Evolutionary conservation across 2,888 invertebrate genomes (phyloP).

Genomic region (Papilio elwesi): DNA sequence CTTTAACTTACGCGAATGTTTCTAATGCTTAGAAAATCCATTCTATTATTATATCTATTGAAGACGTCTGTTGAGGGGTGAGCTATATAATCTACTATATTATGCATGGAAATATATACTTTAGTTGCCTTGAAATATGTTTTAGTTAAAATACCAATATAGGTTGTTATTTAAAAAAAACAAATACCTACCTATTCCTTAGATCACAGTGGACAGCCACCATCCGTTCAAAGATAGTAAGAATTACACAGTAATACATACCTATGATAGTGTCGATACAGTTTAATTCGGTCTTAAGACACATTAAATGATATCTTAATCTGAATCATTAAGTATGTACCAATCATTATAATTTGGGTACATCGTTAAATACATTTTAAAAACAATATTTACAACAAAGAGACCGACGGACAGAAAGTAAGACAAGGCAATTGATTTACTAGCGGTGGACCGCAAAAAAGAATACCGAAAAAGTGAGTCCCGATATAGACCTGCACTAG

Average conservation of each 20-base stretch:
- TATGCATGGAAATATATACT: not conserved
- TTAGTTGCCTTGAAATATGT: not conserved
- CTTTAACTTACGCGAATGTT: conserved; percentile 52
- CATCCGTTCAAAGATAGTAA: no score
- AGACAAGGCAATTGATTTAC: conserved; percentile 73
- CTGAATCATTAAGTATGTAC: conserved; percentile 34
- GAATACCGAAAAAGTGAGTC: conserved; percentile 47
- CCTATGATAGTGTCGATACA: no score
- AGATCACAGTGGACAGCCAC: no score
- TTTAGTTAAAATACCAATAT: no score
- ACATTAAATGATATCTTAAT: conserved; percentile 25
- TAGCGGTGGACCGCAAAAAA: conserved; percentile 58
- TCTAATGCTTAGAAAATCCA: conserved; percentile 25
- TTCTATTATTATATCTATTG: not conserved
- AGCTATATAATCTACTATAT: not conserved
- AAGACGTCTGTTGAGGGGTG: not conserved
- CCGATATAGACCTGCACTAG: conserved; percentile 37
- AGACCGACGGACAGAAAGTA: conserved; percentile 61
- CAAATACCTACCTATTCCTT: no score
- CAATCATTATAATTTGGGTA: conserved; percentile 44
- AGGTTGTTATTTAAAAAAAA: no score
- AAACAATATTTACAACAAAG: conserved; percentile 65
- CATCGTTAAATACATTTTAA: conserved; percentile 72
- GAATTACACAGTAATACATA: no score
- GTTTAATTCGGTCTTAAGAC: not conserved